Percentiles rank a stretch among this genome's conserved stretches.
Evolutionary conservation across 1,140 invertebrate species (phyloP).

Genomic region (Pomacea maculata): DNA sequence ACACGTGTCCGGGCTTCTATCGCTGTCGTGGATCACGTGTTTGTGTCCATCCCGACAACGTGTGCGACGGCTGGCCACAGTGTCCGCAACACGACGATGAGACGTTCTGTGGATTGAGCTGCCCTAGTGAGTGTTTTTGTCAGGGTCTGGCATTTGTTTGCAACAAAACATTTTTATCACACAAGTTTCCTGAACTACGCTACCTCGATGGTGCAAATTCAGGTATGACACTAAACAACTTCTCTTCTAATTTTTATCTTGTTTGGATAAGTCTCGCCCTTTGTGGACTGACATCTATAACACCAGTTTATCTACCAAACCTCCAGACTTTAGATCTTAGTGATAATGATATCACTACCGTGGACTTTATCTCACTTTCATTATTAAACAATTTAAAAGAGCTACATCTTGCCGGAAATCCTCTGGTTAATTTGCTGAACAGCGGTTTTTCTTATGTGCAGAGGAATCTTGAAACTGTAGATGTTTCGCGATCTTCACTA

Average conservation of each 20-base stretch:
- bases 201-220: constrained; percentile 4
- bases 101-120: constrained; percentile 12
- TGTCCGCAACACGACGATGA: constrained; percentile 31
- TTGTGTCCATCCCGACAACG: constrained; percentile 17
- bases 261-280: constrained; percentile 5
- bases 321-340: constrained; percentile 20
- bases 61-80: constrained; percentile 20
- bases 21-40: constrained; percentile 11
- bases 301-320: neutral
- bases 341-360: constrained; percentile 8
- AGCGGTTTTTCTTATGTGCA: neutral
- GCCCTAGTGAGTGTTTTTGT: constrained; percentile 36
- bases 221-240: neutral
- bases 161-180: neutral
- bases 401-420: constrained; percentile 19
- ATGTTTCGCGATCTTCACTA: constrained; percentile 1
- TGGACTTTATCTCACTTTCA: constrained; percentile 4
- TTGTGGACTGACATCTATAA: neutral
- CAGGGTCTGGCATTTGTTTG: constrained; percentile 9
- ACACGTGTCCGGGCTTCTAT: constrained; percentile 24
- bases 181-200: neutral
- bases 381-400: constrained; percentile 10
- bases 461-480: neutral
- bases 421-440: neutral
- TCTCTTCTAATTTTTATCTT: neutral